Evolutionary conservation across 2,888 invertebrate genomes (phyloP).

Genomic region (Hirtodrosophila cameraria): DNA sequence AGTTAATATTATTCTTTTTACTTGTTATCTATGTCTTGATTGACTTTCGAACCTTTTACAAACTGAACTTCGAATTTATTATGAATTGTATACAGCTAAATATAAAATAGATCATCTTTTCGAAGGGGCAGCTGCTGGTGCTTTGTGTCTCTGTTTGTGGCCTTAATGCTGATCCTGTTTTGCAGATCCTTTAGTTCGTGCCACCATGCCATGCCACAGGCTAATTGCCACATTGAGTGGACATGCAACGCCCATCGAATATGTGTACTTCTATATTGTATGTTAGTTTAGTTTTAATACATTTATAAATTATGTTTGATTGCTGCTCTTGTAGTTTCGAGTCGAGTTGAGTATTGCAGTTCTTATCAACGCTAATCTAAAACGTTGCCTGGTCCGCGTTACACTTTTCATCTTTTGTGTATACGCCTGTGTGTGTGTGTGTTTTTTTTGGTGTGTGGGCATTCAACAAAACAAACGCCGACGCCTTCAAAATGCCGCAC

Average conservation of each 20-base stretch:
- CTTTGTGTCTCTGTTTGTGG: neutral
- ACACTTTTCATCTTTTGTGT: conserved; percentile 47
- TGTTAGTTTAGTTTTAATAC: no score
- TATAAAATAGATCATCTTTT: conserved; percentile 21
- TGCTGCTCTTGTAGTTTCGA: conserved; percentile 38
- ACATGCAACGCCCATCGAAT: conserved; percentile 59
- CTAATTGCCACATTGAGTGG: conserved; percentile 75
- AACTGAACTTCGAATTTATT: no score
- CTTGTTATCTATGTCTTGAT: no score
- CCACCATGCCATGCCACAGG: conserved; percentile 17
- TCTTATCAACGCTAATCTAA: conserved; percentile 64
- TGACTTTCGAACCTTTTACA: no score
- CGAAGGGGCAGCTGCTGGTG: conserved; percentile 36
- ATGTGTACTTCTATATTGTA: no score
- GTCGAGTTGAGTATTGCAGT: no score
- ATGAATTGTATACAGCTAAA: no score
- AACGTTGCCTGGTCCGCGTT: conserved; percentile 56
- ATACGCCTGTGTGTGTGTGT: conserved; percentile 6
- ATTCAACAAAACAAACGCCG: conserved; percentile 64
- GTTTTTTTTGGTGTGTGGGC: conserved; percentile 39
- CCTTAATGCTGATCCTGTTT: neutral
- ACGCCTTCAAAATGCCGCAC: conserved; percentile 36
- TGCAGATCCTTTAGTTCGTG: conserved; percentile 3
- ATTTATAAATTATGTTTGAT: no score
- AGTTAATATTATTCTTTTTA: no score